phyloP scores from a whole-genome alignment of 2,797 vertebrate species.

The Kryptopterus vitreolus region DNA sequence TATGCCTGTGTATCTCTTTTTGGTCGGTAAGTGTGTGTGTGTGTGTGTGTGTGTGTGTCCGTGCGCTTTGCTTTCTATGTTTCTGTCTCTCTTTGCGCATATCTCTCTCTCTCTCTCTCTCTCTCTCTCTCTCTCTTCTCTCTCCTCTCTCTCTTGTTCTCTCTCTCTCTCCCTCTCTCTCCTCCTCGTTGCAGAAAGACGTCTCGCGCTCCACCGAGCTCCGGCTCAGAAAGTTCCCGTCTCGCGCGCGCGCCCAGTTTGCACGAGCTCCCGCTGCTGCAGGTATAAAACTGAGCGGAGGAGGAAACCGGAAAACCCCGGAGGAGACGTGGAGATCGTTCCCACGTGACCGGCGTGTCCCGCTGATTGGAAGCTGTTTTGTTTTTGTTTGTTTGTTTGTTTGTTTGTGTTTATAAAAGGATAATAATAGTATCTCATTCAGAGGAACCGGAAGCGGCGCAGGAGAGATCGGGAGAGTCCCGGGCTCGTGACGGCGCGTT shows the following conservation, averaged over 20 bases:
- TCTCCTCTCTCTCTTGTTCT: constrained; percentile 1
- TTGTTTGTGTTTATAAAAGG: too few species aligned
- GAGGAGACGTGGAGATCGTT: neutral
- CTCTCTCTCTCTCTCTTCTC: neutral
- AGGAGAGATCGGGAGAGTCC: neutral
- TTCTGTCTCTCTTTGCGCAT: neutral
- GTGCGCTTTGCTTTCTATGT: neutral
- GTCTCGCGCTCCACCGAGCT: neutral
- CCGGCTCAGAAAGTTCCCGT: constrained; percentile 8
- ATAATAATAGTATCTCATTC: too few species aligned
- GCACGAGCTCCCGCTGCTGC: neutral
- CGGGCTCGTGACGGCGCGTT: neutral
- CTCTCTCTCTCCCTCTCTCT: constrained; percentile 6
- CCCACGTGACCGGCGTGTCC: neutral
- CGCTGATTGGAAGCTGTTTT: neutral
- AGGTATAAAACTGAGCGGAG: neutral
- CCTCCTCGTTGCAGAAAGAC: neutral
- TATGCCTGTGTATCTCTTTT: neutral
- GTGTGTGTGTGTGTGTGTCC: neutral
- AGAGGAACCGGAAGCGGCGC: neutral
- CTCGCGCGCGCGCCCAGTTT: constrained; percentile 8
- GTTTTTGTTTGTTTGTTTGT: too few species aligned
- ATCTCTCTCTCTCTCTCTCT: neutral
- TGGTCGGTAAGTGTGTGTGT: neutral
- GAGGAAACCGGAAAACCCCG: neutral